Evolutionary conservation across 2,113 vertebrate genomes (phyloP), one percentile per base, ranked within the genome.

Genomic region (Mormoops blainvillei): DNA sequence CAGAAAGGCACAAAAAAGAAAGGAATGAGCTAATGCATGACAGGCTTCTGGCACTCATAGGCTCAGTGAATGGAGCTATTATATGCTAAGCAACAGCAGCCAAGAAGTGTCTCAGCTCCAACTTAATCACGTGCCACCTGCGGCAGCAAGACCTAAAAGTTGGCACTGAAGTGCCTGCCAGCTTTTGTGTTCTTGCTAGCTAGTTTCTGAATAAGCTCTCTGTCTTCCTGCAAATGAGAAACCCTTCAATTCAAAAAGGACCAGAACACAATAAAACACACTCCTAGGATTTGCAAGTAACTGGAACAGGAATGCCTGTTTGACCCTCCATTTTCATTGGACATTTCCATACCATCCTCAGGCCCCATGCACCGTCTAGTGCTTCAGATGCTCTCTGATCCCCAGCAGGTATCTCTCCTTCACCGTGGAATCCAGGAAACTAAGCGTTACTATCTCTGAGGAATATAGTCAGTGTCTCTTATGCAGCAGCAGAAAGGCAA

Each of bases 191-290:
- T 54, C 91, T 94, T 2, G 2, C 83, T 81, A 20, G 78, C 87
- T 87, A 28, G 18, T 73, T 96, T 90, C 88, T 97, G 91, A 97
- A 96, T 97, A 97, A 91, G 89, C 89, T 61, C 81, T 96, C 95
- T 98, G 96, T 97, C 74, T 73, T 87, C 58, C 80, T 80, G 50
- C 85, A 71, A 87, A 84, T 81, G 92, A 94, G 92, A 94, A 91
- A 61, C 87, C 11, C 87, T 76, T 86, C 71, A 88, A 91, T 90
- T 95, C 94, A 96, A 85, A 93, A 95, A 92, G 33, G 82, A 24
- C 38, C 56, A 84, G 61, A n/a, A 84, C 41, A 91, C 61, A 93
- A 74, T 88, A 67, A 94, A 73, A 63, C n/a, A 61, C 4, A 58
- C 82, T 94, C 67, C 90, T 78, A 88, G 86, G 85, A 92, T 92